Evolutionary conservation across 2,888 invertebrate genomes (phyloP).

Genomic region (Tineola bisselliella): DNA sequence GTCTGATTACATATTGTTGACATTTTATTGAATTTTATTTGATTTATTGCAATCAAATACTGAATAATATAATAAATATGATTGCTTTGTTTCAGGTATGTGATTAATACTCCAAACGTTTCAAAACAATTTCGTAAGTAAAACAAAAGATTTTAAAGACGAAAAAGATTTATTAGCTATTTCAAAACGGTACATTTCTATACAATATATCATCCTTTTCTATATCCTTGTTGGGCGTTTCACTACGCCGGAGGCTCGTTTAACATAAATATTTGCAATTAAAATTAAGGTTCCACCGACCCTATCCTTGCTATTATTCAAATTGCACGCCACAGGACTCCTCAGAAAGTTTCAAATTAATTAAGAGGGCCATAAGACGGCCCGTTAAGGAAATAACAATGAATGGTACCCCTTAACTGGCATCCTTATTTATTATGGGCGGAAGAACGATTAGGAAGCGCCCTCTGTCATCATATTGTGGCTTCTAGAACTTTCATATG

Average conservation of each 20-base stretch:
- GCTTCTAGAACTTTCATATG: constrained; percentile 26
- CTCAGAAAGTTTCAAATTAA: constrained; percentile 68
- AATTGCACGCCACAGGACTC: constrained; percentile 64
- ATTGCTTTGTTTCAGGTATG: background rate
- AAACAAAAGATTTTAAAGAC: background rate
- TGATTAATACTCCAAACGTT: background rate
- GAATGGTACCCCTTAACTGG: constrained; percentile 40
- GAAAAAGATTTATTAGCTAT: constrained; percentile 1
- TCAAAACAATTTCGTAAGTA: background rate
- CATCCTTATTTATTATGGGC: constrained; percentile 53
- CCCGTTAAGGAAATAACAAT: constrained; percentile 66
- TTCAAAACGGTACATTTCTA: constrained; percentile 20
- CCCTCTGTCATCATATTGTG: constrained; percentile 45
- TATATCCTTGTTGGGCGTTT: constrained; percentile 31
- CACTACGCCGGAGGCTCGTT: constrained; percentile 31
- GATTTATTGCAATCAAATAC: background rate
- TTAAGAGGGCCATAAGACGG: constrained; percentile 66
- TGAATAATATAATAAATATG: background rate
- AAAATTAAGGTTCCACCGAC: constrained; percentile 56
- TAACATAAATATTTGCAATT: constrained; percentile 69
- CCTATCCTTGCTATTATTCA: constrained; percentile 65
- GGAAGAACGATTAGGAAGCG: constrained; percentile 43
- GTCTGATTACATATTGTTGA: background rate
- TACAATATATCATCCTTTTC: constrained; percentile 53
- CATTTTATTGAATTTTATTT: background rate